phyloP scores from a whole-genome alignment of 2,113 vertebrate genomes.

The Thinocorus orbignyianus region DNA sequence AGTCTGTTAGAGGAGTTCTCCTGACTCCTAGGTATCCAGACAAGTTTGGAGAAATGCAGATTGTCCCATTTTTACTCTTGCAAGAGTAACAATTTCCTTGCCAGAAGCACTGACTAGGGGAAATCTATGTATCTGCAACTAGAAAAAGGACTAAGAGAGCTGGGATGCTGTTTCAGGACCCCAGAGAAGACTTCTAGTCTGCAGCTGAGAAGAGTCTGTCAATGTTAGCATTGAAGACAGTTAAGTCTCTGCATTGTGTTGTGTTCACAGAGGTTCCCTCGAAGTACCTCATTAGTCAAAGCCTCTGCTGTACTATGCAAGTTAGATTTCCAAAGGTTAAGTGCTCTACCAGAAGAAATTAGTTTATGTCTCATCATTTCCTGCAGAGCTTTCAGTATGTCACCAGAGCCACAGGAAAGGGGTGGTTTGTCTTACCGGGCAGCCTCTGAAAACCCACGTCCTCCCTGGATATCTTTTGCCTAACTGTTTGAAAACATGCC shows the following conservation, averaged over 20 bases:
- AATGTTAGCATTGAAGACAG: not conserved
- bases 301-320: not conserved
- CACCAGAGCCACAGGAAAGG: not conserved
- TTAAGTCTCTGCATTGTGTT: not conserved
- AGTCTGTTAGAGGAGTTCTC: not conserved
- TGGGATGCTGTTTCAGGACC: not conserved
- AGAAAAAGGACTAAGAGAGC: not conserved
- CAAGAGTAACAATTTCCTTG: not conserved
- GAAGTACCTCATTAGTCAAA: not conserved
- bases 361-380: not conserved
- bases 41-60: constrained; percentile 20
- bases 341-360: not conserved
- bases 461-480: not conserved
- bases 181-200: not conserved
- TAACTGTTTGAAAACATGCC: not conserved
- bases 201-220: not conserved
- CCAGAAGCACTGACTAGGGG: not conserved
- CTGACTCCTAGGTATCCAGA: not conserved
- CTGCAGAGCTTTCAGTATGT: not conserved
- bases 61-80: constrained; percentile 39
- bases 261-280: not conserved
- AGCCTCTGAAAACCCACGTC: not conserved
- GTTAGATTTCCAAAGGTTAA: not conserved
- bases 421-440: not conserved
- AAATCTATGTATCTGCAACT: not conserved